Evolutionary conservation across 2,797 vertebrate genomes (phyloP), one percentile per base, ranked within the genome.

Genomic region (Liparis tanakae): DNA sequence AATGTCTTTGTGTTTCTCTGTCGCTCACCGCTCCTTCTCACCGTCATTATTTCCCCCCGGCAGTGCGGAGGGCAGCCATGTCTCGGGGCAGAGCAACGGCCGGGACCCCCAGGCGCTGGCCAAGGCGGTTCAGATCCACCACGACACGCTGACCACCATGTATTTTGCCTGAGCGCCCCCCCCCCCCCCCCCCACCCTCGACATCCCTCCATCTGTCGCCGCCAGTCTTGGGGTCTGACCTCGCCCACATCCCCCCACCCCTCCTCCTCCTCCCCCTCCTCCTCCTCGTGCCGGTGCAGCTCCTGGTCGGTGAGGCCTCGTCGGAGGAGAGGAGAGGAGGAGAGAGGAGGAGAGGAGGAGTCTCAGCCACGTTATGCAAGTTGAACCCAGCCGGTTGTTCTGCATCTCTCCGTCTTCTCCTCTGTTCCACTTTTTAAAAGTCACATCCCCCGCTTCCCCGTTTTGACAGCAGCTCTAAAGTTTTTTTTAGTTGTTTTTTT

Each of bases 81-180:
- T 99, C 87, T 99, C 98, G 72, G 98, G 97, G 83, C 98, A 99
- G 92, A 99, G 98, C 89, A 99, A 99, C 34, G 98, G 98, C 77
- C 94, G 98, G 82, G 98, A 99, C 85, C 97, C 98, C 6, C 95
- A 96, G 91, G 96, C 96, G 58, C 93, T 99, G 83, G 98, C 98
- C 83, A 99, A 98, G 95, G 98, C 98, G 34, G 98, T 99, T 85
- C 98, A 99, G 91, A 98, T 99, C 94, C 98, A 99, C 95, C 98
- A 99, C 78, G 97, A 99, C 95, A 98, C 98, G 87, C 95, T 99
- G 96, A 97, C 97, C 94, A 99, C 98, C 94, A 99, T 99, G 98
- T 99, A 99, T 94, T 99, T 99, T 81, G 98, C 98, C 94, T 99
- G 87, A 94, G 61, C 13, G 9, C 56, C 61, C 10, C 53, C 48